These are phyloP conservation scores for Amitus sp. DNA, from an alignment of 2,888 invertebrate genomes.

Conservation along the genomic window DNA sequence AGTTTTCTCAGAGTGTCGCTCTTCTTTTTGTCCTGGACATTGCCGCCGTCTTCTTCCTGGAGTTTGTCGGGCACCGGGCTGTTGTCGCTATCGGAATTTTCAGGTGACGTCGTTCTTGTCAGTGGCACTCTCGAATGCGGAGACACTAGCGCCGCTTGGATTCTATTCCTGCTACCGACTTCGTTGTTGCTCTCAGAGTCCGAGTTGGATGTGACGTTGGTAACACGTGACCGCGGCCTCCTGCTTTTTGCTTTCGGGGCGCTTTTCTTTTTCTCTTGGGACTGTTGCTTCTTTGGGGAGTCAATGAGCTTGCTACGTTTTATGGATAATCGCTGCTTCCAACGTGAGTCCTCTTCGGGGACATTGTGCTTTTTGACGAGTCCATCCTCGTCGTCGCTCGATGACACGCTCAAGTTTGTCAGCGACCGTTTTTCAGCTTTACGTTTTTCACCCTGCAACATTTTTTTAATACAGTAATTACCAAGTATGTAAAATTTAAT, in stretches of 20 bases:
- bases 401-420: conserved; percentile 43
- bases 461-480: too few species aligned
- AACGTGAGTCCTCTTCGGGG: conserved; percentile 49
- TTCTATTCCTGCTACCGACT: conserved; percentile 48
- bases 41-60: conserved; percentile 65
- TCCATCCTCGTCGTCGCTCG: conserved; percentile 55
- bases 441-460: too few species aligned
- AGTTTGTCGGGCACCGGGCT: conserved; percentile 63
- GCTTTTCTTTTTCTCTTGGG: conserved; percentile 57
- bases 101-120: conserved; percentile 61
- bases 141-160: conserved; percentile 31
- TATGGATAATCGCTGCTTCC: conserved; percentile 46
- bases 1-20: conserved; percentile 75
- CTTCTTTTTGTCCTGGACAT: conserved; percentile 76
- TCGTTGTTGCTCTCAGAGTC: conserved; percentile 62
- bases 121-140: conserved; percentile 44
- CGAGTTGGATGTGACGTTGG: conserved; percentile 53
- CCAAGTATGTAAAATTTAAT: too few species aligned
- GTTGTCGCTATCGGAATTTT: conserved; percentile 62
- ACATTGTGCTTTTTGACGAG: conserved; percentile 43
- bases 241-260: conserved; percentile 62
- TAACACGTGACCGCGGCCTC: conserved; percentile 53
- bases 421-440: too few species aligned
- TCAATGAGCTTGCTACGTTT: conserved; percentile 55
- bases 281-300: conserved; percentile 53